These are phyloP conservation scores for Streptopelia turtur DNA, from an alignment of 2,797 vertebrate genomes.

Conservation along the genomic window DNA sequence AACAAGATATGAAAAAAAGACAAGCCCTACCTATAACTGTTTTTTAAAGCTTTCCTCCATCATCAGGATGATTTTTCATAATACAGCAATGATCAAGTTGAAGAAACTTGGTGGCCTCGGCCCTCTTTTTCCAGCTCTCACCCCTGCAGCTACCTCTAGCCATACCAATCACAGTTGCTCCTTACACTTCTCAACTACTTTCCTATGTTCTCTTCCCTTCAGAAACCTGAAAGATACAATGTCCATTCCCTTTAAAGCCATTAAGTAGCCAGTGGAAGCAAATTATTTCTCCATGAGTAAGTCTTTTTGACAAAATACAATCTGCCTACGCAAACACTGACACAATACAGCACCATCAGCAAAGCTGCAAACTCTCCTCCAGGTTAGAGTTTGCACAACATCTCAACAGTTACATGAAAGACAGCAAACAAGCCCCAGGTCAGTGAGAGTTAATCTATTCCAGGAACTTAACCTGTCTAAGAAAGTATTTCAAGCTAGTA, in stretches of 20 bases:
- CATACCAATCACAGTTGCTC: not conserved
- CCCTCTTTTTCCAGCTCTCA: not conserved
- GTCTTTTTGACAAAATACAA: conserved; percentile 23
- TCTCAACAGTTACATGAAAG: not conserved
- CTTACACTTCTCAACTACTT: not conserved
- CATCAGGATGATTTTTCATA: not conserved
- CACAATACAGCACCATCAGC: not conserved
- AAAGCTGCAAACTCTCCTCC: not conserved
- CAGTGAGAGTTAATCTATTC: not conserved
- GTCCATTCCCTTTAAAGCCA: not conserved
- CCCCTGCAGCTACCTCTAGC: not conserved
- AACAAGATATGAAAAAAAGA: not conserved
- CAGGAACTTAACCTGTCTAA: not conserved
- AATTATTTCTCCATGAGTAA: conserved; percentile 22
- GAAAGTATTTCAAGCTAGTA: conserved; percentile 11
- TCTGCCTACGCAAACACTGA: conserved; percentile 8
- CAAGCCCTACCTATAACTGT: not conserved
- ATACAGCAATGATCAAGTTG: not conserved
- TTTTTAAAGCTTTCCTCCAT: not conserved
- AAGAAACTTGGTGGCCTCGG: not conserved
- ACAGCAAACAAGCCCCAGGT: not conserved
- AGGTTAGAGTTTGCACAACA: not conserved
- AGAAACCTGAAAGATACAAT: not conserved
- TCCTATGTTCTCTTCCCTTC: not conserved
- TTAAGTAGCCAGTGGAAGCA: not conserved